Conservation (phyloP, 1,140 invertebrate species). For the Holcopasites calliopsidis region DNA sequence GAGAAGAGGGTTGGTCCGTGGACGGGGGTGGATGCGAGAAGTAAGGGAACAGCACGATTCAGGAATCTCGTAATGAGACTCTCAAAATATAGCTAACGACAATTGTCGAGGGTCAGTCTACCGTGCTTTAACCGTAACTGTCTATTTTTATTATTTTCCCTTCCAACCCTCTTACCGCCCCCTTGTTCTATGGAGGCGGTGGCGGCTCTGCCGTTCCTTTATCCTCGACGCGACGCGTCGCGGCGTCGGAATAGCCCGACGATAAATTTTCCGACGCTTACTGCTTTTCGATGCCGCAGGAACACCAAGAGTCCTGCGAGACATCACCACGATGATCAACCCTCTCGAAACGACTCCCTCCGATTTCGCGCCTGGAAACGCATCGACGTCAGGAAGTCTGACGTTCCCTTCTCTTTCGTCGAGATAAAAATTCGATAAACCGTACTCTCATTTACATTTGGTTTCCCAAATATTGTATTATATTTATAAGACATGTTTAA, state of each 20-base stretch:
- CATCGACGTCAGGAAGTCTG: neutral
- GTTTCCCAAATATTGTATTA: no score
- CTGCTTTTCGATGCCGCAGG: slow-evolving; percentile 76
- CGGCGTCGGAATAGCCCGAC: slow-evolving; percentile 68
- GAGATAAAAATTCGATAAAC: no score
- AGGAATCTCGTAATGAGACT: slow-evolving; percentile 76
- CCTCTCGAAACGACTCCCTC: slow-evolving; percentile 21
- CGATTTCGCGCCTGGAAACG: neutral
- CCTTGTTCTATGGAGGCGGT: neutral
- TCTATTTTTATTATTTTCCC: slow-evolving; percentile 76
- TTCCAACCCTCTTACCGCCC: slow-evolving; percentile 2
- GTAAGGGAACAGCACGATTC: slow-evolving; percentile 67
- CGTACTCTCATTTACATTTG: no score
- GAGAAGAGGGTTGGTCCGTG: neutral
- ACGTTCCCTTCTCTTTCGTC: neutral
- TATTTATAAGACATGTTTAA: no score
- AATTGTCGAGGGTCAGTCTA: slow-evolving; percentile 78
- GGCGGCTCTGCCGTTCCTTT: slow-evolving; percentile 47
- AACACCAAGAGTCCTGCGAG: slow-evolving; percentile 42
- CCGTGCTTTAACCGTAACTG: slow-evolving; percentile 75
- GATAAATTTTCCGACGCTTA: slow-evolving; percentile 78
- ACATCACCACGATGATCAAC: slow-evolving; percentile 73
- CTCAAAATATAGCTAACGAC: slow-evolving; percentile 74
- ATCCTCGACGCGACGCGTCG: slow-evolving; percentile 40
- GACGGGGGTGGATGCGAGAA: slow-evolving; percentile 43